Evolutionary conservation across 2,797 vertebrate genomes (phyloP).

Genomic region (Periparus ater): DNA sequence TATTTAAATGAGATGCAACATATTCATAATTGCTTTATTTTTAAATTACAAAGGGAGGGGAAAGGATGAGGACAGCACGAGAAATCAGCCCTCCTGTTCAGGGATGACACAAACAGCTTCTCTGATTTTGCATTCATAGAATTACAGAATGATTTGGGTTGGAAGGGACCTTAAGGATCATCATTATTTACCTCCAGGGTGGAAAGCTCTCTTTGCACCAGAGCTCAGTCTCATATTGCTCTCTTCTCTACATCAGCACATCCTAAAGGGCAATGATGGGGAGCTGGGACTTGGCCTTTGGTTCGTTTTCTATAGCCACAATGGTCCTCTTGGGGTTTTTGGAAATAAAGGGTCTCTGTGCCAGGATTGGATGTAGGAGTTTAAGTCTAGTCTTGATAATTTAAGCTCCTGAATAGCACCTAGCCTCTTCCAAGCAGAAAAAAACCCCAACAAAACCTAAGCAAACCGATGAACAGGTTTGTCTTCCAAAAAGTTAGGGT

Average conservation of each 20-base stretch:
- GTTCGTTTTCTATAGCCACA: neutral
- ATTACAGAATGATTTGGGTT: neutral
- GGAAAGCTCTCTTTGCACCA: neutral
- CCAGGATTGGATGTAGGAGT: neutral
- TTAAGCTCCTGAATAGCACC: neutral
- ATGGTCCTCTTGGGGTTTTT: neutral
- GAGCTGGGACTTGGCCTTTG: neutral
- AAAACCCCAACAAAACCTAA: no score
- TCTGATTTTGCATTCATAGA: neutral
- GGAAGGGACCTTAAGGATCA: neutral
- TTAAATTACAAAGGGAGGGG: neutral
- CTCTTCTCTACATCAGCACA: neutral
- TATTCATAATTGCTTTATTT: neutral
- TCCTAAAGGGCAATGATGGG: neutral
- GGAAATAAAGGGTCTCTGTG: neutral
- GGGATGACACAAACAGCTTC: neutral
- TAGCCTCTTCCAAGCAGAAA: neutral
- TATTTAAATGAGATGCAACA: neutral
- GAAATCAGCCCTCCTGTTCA: neutral
- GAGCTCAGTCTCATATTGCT: neutral
- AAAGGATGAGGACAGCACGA: neutral
- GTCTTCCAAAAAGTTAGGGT: neutral
- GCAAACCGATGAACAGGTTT: neutral
- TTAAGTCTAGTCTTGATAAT: neutral
- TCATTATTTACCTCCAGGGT: neutral